phyloP scores from a whole-genome alignment of 2,797 vertebrate species.

The Phoebastria nigripes region DNA sequence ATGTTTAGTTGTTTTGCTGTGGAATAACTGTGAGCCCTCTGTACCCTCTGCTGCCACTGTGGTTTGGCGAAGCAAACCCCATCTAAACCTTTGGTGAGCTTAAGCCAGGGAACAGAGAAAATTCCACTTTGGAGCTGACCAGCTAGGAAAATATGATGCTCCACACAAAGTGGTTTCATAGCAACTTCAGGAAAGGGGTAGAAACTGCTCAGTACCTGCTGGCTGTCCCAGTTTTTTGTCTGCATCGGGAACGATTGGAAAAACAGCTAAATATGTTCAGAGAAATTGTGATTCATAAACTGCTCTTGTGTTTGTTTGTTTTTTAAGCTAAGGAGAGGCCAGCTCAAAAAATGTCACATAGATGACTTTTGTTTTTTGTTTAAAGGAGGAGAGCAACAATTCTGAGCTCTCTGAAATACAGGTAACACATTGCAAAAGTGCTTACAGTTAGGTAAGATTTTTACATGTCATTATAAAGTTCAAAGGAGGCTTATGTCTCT shows the following conservation, averaged over 20 bases:
- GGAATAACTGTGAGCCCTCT: constrained; percentile 24
- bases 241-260: constrained; percentile 4
- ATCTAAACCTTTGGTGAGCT: constrained; percentile 25
- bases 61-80: constrained; percentile 36
- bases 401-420: background rate
- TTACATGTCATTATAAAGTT: background rate
- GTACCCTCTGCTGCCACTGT: constrained; percentile 39
- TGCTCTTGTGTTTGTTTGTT: constrained; percentile 18
- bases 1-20: constrained; percentile 39
- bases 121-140: constrained; percentile 55
- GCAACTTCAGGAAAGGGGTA: constrained; percentile 43
- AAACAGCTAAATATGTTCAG: constrained; percentile 32
- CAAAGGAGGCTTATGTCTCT: background rate
- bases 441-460: background rate
- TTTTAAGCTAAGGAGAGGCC: background rate
- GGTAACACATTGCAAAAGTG: background rate
- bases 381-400: background rate
- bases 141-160: constrained; percentile 61
- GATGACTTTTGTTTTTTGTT: constrained; percentile 18
- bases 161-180: constrained; percentile 18
- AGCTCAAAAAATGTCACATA: constrained; percentile 5
- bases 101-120: constrained; percentile 57
- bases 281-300: constrained; percentile 61
- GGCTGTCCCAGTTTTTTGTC: constrained; percentile 29
- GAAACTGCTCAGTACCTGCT: constrained; percentile 44